phyloP scores from a whole-genome alignment of 2,888 invertebrate species.

The Megaustenia siamemsis region DNA sequence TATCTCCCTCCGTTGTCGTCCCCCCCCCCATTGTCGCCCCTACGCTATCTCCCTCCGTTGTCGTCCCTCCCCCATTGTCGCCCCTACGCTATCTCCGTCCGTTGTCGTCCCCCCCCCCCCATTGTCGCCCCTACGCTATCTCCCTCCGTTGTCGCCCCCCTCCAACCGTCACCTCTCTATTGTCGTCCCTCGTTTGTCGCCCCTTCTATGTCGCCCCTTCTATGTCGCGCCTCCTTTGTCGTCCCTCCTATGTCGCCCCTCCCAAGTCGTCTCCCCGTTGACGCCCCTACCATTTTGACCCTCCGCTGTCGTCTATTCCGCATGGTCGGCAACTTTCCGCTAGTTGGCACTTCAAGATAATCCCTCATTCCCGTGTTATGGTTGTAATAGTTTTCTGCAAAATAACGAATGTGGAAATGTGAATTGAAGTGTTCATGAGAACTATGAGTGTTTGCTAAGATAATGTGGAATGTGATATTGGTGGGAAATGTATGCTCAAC shows the following conservation, averaged over 20 bases:
- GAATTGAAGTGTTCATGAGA: too few species aligned
- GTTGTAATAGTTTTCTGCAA: too few species aligned
- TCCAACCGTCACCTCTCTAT: not conserved
- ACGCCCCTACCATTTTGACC: not conserved
- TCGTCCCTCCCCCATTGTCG: not conserved
- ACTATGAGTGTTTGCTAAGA: too few species aligned
- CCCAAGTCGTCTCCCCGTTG: not conserved
- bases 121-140: not conserved
- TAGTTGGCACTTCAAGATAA: too few species aligned
- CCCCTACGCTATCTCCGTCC: not conserved
- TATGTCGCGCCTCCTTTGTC: not conserved
- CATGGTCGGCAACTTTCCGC: not conserved
- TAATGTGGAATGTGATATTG: too few species aligned
- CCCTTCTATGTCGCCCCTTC: not conserved
- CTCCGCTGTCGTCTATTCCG: not conserved
- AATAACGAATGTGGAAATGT: too few species aligned
- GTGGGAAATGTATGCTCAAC: too few species aligned
- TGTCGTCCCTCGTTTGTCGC: not conserved
- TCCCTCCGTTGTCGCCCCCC: too few species aligned
- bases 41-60: too few species aligned
- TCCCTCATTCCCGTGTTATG: too few species aligned
- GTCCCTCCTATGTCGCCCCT: not conserved
- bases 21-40: too few species aligned
- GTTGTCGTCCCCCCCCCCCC: not conserved
- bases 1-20: too few species aligned